These are phyloP conservation scores for Meandrusa payeni DNA, from an alignment of 2,888 invertebrate genomes.

Conservation along the genomic window DNA sequence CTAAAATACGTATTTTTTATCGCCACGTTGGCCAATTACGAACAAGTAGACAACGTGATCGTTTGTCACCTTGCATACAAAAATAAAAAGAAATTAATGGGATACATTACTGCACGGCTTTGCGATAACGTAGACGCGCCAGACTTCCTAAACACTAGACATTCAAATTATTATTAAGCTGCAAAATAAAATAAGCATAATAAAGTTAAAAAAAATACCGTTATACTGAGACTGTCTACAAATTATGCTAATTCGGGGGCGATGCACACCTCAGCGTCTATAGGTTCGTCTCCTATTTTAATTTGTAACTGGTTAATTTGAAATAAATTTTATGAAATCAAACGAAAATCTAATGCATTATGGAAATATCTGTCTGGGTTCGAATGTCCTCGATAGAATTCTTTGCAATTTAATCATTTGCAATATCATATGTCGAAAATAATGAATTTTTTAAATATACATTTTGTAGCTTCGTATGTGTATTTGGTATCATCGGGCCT, in stretches of 20 bases:
- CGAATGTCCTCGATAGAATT: neutral
- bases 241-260: conserved; percentile 11
- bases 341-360: neutral
- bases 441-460: no score
- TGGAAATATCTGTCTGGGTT: conserved; percentile 1
- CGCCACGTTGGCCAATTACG: no score
- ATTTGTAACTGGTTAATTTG: conserved; percentile 1
- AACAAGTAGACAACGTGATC: no score
- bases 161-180: neutral
- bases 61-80: no score
- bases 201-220: conserved; percentile 3
- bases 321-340: conserved; percentile 1
- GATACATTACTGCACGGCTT: no score
- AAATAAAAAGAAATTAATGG: no score
- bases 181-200: neutral
- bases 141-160: neutral
- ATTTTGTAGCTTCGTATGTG: no score
- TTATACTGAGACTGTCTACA: conserved; percentile 11
- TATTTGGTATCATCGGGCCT: no score
- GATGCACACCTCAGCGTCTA: conserved; percentile 1
- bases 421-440: no score
- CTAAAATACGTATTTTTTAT: no score
- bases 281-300: conserved; percentile 6
- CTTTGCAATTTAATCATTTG: no score
- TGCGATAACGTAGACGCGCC: neutral